Evolutionary conservation across 2,888 invertebrate genomes (phyloP).

Genomic region (Erannis defoliaria): DNA sequence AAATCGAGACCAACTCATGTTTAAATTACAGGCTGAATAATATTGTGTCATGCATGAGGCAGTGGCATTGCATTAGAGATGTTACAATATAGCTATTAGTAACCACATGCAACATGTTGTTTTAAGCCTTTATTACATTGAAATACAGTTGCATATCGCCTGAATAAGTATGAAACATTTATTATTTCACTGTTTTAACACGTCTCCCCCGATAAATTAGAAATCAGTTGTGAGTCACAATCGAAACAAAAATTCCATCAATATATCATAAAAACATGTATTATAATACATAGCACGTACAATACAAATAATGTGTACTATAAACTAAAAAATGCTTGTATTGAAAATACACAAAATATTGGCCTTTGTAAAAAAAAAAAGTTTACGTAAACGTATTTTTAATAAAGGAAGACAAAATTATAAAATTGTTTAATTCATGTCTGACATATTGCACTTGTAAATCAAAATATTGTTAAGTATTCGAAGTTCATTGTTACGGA

Average conservation of each 20-base stretch:
- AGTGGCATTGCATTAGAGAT: too few relatives aligned
- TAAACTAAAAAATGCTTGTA: conserved; percentile 65
- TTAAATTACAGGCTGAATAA: too few relatives aligned
- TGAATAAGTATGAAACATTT: background rate
- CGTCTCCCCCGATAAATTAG: conserved; percentile 31
- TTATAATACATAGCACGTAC: conserved; percentile 53
- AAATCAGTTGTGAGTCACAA: conserved; percentile 40
- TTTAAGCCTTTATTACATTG: background rate
- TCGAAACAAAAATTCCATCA: conserved; percentile 53
- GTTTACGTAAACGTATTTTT: conserved; percentile 52
- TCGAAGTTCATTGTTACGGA: conserved; percentile 18
- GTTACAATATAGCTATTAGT: too few relatives aligned
- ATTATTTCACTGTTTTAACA: background rate
- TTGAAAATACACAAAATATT: conserved; percentile 60
- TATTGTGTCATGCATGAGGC: too few relatives aligned
- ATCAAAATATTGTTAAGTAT: conserved; percentile 6
- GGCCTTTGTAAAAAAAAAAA: conserved; percentile 64
- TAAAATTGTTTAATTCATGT: conserved; percentile 48
- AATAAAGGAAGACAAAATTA: conserved; percentile 63
- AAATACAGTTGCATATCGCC: background rate
- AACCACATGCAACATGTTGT: background rate
- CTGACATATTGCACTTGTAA: conserved; percentile 60
- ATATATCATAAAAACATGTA: conserved; percentile 41
- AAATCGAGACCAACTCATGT: too few relatives aligned
- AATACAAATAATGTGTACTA: conserved; percentile 47